A percentile compares a stretch with the other conserved stretches of the same genome.
Evolutionary conservation across 1,140 invertebrate species (phyloP).

Genomic region (Dryas iulia): DNA sequence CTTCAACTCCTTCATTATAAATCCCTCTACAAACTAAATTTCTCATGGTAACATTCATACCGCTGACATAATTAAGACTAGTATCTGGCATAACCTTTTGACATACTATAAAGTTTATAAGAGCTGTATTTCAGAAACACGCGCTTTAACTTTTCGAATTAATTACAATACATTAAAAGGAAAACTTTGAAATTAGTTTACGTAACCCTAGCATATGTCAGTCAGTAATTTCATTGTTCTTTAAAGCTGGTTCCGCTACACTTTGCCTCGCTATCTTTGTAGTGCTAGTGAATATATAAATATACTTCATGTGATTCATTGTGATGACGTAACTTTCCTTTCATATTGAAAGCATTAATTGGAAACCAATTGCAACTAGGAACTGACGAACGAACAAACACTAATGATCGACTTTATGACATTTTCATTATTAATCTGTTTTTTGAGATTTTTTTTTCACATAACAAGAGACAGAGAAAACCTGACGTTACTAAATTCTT

Average conservation of each 20-base stretch:
- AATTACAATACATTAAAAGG: constrained; percentile 43
- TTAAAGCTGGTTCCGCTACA: not conserved
- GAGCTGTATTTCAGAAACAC: constrained; percentile 38
- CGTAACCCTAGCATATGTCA: not conserved
- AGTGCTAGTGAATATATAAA: no score
- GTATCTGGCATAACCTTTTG: constrained; percentile 6
- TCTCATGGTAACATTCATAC: not conserved
- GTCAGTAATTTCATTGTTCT: not conserved
- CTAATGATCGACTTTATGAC: no score
- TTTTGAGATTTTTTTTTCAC: no score
- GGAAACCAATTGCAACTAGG: no score
- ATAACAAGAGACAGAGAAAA: no score
- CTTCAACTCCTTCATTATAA: not conserved
- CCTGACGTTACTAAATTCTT: no score
- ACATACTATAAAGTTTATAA: constrained; percentile 27
- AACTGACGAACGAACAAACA: no score
- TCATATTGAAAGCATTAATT: no score
- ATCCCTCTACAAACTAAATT: constrained; percentile 1
- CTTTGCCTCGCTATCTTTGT: no score
- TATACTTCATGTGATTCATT: no score
- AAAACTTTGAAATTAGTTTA: constrained; percentile 18
- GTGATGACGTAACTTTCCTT: no score
- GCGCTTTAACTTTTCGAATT: constrained; percentile 37
- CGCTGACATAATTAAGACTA: constrained; percentile 13
- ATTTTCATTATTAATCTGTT: no score